Percentiles rank a stretch among this genome's conserved stretches.
phyloP scores from a whole-genome alignment of 2,888 invertebrate genomes.

The Cybosia mesomella region DNA sequence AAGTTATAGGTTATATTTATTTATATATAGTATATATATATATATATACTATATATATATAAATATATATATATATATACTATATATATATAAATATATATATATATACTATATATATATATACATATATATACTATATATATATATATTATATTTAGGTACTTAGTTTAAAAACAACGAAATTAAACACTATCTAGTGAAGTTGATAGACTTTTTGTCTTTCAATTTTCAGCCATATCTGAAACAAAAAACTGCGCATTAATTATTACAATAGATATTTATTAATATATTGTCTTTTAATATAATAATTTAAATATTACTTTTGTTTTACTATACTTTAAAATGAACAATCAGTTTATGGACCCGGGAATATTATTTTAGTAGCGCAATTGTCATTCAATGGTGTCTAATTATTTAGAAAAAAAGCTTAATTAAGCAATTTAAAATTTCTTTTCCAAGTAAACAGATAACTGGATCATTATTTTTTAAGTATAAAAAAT shows the following conservation, averaged over 20 bases:
- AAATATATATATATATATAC: no score
- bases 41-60: no score
- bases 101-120: no score
- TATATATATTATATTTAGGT: no score
- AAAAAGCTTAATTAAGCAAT: slow-evolving; percentile 22
- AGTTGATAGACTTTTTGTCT: no score
- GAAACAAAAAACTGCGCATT: slow-evolving; percentile 19
- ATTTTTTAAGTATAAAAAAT: slow-evolving; percentile 8
- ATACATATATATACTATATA: no score
- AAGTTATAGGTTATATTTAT: neutral
- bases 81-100: no score
- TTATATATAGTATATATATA: no score
- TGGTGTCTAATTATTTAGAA: slow-evolving; percentile 12
- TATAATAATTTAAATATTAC: slow-evolving; percentile 4
- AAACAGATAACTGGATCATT: slow-evolving; percentile 14
- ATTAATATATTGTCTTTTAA: neutral
- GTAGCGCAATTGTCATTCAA: slow-evolving; percentile 17
- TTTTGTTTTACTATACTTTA: slow-evolving; percentile 16
- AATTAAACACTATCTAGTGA: neutral
- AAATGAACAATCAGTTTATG: slow-evolving; percentile 17
- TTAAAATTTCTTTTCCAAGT: slow-evolving; percentile 9
- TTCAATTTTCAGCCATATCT: slow-evolving; percentile 14
- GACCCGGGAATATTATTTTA: slow-evolving; percentile 23
- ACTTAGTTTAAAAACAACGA: no score
- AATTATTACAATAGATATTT: slow-evolving; percentile 2